phyloP scores from a whole-genome alignment of 2,797 vertebrate genomes.

The Myioborus melanocephalus region DNA sequence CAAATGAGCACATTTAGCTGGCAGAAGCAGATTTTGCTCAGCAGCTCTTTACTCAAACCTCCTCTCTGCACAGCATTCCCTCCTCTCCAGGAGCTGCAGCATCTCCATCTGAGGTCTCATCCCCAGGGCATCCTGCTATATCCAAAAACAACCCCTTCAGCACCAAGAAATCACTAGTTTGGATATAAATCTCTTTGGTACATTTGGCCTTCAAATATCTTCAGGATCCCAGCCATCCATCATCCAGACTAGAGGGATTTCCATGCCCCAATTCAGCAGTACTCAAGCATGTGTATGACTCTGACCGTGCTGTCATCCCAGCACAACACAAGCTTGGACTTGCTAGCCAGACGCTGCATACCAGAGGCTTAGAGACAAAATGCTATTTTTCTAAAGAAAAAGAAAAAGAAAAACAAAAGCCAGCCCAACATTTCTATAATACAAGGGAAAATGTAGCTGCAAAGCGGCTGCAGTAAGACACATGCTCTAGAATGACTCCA shows the following conservation, averaged over 20 bases:
- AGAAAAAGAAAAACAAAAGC: conserved; percentile 33
- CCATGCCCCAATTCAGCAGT: background rate
- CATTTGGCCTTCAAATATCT: background rate
- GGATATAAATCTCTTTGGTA: background rate
- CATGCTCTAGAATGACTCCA: background rate
- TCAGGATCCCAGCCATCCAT: background rate
- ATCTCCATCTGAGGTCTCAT: background rate
- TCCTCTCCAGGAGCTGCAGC: background rate
- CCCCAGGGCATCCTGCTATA: background rate
- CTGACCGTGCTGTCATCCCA: background rate
- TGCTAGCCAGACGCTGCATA: background rate
- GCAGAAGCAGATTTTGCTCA: background rate
- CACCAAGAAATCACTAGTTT: background rate
- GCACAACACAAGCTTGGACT: background rate
- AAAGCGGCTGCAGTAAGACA: background rate
- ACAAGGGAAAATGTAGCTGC: background rate
- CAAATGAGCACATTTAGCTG: background rate
- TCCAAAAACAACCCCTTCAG: background rate
- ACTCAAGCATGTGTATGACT: background rate
- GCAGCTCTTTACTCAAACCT: background rate
- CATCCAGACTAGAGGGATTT: background rate
- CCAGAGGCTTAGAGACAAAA: conserved; percentile 27
- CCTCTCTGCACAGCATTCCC: background rate
- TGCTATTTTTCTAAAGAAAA: conserved; percentile 35
- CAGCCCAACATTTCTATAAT: background rate